Evolutionary conservation across 2,797 vertebrate species (phyloP), one percentile per base, ranked within the genome.

Genomic region (Tenualosa thibaudeaui): DNA sequence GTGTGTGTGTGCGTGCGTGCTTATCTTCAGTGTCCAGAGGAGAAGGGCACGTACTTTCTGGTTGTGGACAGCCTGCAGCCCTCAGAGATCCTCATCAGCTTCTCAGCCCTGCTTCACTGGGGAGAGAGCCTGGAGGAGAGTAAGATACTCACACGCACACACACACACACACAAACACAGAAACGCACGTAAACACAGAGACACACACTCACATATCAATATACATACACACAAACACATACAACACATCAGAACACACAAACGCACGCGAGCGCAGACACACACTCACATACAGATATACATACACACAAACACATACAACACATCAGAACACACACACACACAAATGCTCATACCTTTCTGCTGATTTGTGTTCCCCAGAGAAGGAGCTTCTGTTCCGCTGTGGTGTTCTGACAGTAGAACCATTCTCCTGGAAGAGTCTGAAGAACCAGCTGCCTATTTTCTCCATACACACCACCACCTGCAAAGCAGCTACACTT

Each of bases 81-180:
- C 56, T 92, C 91, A 83, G 94, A 97, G 92, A 96, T 99, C 53
- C 93, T 98, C 90, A 92, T 99, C 92, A 94, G 95, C 86, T 97
- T 97, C 92, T 99, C 98, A 89, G 95, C 95, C 12, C 88, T 99
- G 88, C 93, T 96, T 13, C 91, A 81, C 86, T 97, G 96, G 97
- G 93, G 94, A 88, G 94, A 94, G 26, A 84, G 87, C 83, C 91
- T 40, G 62, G 88, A 88, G 26, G 78, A 93, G 83, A 90, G 92
- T 92, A 92, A 91, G 92, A n/a, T 19, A 58, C 56, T 4, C 56
- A 58, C 37, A n/a, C 17, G 0, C 87, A 58, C 40, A 51, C 13
- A 43, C 71, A 54, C 37, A 40, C 78, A 65, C 68, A 84, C 19
- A 43, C 17, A 81, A 5, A 75, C 68, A 17, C 31, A 84, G 82